A percentile compares a stretch with the other conserved stretches of the same genome.
These are phyloP conservation scores for Cyprinodon tularosa DNA, from an alignment of 2,113 vertebrate genomes.

Conservation along the genomic window DNA sequence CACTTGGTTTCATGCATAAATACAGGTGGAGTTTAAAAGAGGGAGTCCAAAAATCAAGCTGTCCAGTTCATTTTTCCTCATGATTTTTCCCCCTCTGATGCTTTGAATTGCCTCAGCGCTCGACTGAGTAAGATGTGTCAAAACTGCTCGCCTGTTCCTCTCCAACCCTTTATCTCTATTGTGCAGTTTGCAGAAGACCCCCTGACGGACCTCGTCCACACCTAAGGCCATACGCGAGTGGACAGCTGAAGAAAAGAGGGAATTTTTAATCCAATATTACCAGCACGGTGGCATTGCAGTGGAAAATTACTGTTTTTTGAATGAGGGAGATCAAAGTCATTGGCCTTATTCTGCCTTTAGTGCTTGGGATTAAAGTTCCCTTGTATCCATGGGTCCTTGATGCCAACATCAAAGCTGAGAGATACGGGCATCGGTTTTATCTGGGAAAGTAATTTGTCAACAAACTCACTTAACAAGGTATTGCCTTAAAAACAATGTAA, in stretches of 20 bases:
- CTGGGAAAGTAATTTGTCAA: conserved; percentile 61
- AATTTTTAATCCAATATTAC: conserved; percentile 77
- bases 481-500: conserved; percentile 15
- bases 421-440: conserved; percentile 52
- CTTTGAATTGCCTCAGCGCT: conserved; percentile 14
- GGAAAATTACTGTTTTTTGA: conserved; percentile 65
- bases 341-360: conserved; percentile 65
- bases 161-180: conserved; percentile 55
- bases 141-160: conserved; percentile 39
- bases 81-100: conserved; percentile 15
- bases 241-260: conserved; percentile 70
- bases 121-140: conserved; percentile 36
- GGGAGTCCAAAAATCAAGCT: conserved; percentile 16
- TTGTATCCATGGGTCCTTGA: conserved; percentile 54
- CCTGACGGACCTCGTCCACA: conserved; percentile 53
- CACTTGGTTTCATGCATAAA: conserved; percentile 3
- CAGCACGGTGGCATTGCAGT: conserved; percentile 64
- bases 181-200: conserved; percentile 52
- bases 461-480: conserved; percentile 36
- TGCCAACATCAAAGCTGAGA: conserved; percentile 72
- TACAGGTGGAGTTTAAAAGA: conserved; percentile 34
- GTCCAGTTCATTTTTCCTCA: not conserved
- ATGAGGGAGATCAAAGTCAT: conserved; percentile 78
- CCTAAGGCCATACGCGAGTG: conserved; percentile 71
- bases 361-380: conserved; percentile 69